Conservation (phyloP, 2,113 vertebrate species). For the Malurus elegans region DNA sequence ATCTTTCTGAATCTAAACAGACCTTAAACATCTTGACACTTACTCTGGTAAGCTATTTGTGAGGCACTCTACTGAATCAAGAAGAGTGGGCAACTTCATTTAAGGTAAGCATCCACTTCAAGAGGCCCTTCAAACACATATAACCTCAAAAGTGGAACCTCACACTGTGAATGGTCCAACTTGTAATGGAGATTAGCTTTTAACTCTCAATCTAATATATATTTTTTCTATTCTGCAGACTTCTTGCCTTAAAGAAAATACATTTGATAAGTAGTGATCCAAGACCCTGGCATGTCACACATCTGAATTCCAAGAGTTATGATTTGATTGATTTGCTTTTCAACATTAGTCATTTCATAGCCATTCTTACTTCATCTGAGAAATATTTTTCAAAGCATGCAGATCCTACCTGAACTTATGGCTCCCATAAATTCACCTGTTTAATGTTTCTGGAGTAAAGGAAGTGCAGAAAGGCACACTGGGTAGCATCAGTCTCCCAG, state of each 20-base stretch:
- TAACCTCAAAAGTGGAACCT: background rate
- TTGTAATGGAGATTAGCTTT: background rate
- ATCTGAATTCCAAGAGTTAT: background rate
- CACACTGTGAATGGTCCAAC: background rate
- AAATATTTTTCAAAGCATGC: background rate
- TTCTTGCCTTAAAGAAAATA: background rate
- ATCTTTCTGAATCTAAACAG: background rate
- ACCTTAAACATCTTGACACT: background rate
- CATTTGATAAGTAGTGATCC: background rate
- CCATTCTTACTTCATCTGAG: background rate
- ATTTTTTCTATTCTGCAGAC: background rate
- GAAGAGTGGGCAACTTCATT: background rate
- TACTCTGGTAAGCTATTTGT: background rate
- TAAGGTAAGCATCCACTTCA: background rate
- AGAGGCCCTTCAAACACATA: background rate
- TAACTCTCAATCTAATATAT: background rate
- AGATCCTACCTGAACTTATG: background rate
- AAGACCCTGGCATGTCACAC: background rate
- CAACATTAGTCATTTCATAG: background rate
- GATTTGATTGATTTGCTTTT: background rate
- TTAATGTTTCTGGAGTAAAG: background rate
- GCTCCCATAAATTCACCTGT: background rate
- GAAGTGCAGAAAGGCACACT: background rate
- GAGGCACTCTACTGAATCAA: background rate
- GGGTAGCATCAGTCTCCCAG: background rate